Percentiles rank a stretch among this genome's conserved stretches.
Conservation (phyloP, 2,797 vertebrate species). For the Galagoides demidoff region DNA sequence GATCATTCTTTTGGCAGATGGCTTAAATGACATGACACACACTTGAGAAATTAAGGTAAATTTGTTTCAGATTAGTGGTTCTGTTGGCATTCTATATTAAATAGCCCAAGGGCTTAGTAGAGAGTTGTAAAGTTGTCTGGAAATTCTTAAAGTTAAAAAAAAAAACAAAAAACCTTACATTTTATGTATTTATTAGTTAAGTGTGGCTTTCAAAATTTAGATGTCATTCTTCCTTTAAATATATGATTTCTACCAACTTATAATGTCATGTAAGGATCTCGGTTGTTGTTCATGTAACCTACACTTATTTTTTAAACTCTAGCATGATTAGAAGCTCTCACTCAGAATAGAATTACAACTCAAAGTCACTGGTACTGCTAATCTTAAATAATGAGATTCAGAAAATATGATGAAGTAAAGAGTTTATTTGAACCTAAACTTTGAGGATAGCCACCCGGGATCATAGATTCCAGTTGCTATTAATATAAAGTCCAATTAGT, state of each 20-base stretch:
- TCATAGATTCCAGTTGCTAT: not conserved
- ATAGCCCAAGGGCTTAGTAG: not conserved
- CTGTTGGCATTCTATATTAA: not conserved
- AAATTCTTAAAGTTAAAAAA: not conserved
- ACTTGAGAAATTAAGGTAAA: conserved; percentile 55
- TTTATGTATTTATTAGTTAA: not conserved
- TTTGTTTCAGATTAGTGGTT: conserved; percentile 32
- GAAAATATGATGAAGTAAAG: not conserved
- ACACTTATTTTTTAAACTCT: not conserved
- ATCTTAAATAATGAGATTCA: not conserved
- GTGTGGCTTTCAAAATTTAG: not conserved
- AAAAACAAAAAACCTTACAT: not conserved
- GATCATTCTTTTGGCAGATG: conserved; percentile 31
- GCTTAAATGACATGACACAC: not conserved
- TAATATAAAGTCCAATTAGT: not conserved
- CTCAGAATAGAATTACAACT: not conserved
- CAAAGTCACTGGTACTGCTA: not conserved
- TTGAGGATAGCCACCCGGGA: not conserved
- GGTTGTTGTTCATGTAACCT: not conserved
- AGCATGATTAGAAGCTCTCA: not conserved
- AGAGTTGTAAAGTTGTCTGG: not conserved
- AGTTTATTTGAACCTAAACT: not conserved
- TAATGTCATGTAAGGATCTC: not conserved
- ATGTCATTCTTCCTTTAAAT: not conserved
- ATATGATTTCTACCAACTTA: not conserved